A percentile compares a stretch with the other conserved stretches of the same genome.
These are phyloP conservation scores for Meandrina meandrites DNA, from an alignment of 92 coral and sea anemone species.

Conservation along the genomic window DNA sequence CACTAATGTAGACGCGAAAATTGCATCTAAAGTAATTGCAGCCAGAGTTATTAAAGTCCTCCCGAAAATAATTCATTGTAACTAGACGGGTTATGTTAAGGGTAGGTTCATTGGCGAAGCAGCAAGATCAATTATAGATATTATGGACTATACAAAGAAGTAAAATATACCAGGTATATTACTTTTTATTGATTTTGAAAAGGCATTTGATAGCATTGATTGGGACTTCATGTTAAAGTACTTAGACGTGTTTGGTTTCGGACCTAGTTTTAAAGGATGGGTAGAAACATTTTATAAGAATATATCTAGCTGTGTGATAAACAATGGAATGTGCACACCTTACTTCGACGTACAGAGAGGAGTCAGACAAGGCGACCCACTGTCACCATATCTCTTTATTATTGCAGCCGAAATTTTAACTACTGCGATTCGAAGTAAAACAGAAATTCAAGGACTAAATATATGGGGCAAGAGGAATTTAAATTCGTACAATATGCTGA, in stretches of 20 bases:
- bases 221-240: conserved; percentile 20
- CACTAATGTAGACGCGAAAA: too few species aligned
- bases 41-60: too few species aligned
- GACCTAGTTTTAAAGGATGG: conserved; percentile 30
- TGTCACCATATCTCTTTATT: conserved; percentile 14
- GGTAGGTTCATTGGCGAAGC: conserved; percentile 22
- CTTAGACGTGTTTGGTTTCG: conserved; percentile 18
- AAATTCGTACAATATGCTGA: conserved; percentile 19
- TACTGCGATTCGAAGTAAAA: not conserved
- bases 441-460: not conserved
- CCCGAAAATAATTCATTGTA: too few species aligned
- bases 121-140: conserved; percentile 11
- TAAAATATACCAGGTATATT: not conserved
- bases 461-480: not conserved
- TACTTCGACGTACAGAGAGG: conserved; percentile 25
- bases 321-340: conserved; percentile 17
- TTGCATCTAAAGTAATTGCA: too few species aligned
- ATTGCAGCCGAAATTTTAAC: not conserved
- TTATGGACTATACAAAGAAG: conserved; percentile 12
- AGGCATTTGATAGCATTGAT: conserved; percentile 24
- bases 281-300: conserved; percentile 15
- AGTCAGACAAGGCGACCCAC: conserved; percentile 31
- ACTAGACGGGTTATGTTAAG: not conserved
- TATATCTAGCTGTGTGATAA: conserved; percentile 41
- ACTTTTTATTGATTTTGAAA: not conserved